Percentiles rank a stretch among this genome's conserved stretches.
These are phyloP conservation scores for Cardiocondyla obscurior DNA, from an alignment of 1,140 invertebrate genomes.

Conservation along the genomic window DNA sequence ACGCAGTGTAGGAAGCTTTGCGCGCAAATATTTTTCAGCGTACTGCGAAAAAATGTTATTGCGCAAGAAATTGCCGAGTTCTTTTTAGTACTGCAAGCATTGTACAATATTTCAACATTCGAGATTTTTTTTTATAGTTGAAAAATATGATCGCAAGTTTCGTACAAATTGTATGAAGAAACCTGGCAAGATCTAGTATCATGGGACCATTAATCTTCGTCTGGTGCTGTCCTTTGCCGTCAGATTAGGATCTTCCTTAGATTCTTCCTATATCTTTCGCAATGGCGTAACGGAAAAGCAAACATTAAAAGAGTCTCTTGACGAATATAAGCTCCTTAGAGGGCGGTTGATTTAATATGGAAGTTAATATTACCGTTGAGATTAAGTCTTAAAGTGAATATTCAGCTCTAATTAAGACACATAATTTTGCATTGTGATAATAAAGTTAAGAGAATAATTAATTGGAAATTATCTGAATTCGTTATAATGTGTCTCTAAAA, in stretches of 20 bases:
- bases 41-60: not conserved
- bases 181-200: constrained; percentile 36
- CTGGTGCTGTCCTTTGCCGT: constrained; percentile 40
- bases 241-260: constrained; percentile 59
- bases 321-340: constrained; percentile 4
- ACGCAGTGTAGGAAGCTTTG: not conserved
- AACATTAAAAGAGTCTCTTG: constrained; percentile 48
- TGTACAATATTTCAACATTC: not conserved
- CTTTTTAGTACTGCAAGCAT: not conserved
- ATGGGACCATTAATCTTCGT: constrained; percentile 60
- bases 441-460: not conserved
- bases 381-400: constrained; percentile 5
- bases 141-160: constrained; percentile 27
- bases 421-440: not conserved
- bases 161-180: constrained; percentile 58
- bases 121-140: not conserved
- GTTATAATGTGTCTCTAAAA: not conserved
- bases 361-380: constrained; percentile 20
- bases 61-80: not conserved
- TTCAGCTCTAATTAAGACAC: constrained; percentile 21
- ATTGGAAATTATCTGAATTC: not conserved
- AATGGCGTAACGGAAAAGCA: constrained; percentile 15
- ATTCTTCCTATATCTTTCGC: constrained; percentile 35
- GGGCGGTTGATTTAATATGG: constrained; percentile 26
- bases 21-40: not conserved